phyloP scores from a whole-genome alignment of 2,797 vertebrate species.

The Glyptemys insculpta region DNA sequence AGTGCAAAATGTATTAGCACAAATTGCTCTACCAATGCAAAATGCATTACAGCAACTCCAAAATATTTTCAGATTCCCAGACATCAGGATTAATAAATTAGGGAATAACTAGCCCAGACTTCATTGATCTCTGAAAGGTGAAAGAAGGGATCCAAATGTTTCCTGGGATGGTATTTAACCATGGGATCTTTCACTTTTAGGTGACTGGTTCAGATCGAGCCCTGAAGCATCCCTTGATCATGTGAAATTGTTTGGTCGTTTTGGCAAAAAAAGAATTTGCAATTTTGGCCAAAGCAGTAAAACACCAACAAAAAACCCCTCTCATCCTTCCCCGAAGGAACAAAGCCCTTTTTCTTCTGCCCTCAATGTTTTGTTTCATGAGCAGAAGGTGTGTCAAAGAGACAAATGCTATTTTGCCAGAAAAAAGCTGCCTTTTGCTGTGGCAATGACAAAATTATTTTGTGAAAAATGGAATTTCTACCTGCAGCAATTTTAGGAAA shows the following conservation, averaged over 20 bases:
- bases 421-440: slow-evolving; percentile 61
- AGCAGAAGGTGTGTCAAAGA: not conserved
- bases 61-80: slow-evolving; percentile 30
- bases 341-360: not conserved
- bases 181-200: not conserved
- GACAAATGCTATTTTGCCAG: slow-evolving; percentile 44
- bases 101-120: slow-evolving; percentile 1
- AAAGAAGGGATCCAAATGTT: slow-evolving; percentile 23
- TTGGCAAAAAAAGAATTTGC: not conserved
- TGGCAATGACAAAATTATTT: slow-evolving; percentile 66
- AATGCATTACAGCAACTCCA: slow-evolving; percentile 42
- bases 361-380: not conserved
- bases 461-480: slow-evolving; percentile 62
- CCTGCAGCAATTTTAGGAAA: slow-evolving; percentile 52
- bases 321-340: not conserved
- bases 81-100: slow-evolving; percentile 44
- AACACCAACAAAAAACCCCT: not conserved
- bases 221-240: not conserved
- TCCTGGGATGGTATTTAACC: slow-evolving; percentile 7
- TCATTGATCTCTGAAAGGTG: slow-evolving; percentile 24
- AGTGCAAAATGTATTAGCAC: not conserved
- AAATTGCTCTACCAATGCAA: not conserved
- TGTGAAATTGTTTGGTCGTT: not conserved
- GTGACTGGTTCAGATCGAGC: not conserved
- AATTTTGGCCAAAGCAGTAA: not conserved